Evolutionary conservation across 2,888 invertebrate species (phyloP), one percentile per base, ranked within the genome.

Genomic region (Cheiracanthium punctorium): DNA sequence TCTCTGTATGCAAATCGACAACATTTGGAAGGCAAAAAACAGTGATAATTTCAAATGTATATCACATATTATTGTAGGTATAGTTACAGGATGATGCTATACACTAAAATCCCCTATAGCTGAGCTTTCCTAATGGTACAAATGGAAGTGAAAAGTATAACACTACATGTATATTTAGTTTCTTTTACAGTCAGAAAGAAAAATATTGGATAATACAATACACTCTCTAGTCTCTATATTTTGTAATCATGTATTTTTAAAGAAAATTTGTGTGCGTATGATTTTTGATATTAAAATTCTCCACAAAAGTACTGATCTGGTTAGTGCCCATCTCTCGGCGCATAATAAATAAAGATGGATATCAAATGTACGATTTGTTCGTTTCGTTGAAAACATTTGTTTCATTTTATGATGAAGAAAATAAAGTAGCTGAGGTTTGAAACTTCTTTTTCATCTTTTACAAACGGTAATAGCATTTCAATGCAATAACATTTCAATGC

Each of bases 261-360:
- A 33, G 8, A 64, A 74, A 37, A 58, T 70, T 33, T 52, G 75
- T 75, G 70, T 29, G 70, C 48, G 33, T 30, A 67, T 82, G 70
- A 48, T 52, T n/a, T n/a, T n/a, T 76, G 70, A 82, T 76, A 76
- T 82, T 82, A 82, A 82, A 82, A 82, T 71, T 76, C 64, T 71
- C 76, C 64, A 71, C 76, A 64, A 82, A 79, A 29, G 30, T 33
- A 43, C 20, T 67, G 4, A 1, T n/a, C 32, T n/a, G 20, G 2
- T 12, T 17, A 30, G 10, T 2, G 14, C 4, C 30, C 32, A 67
- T 4, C 67, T 32, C 14, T 29, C 12, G 14, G 32, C 17, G 37
- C 4, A 10, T 37, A 37, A 37, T 7, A n/a, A n/a, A n/a, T n/a
- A n/a, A n/a, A n/a, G n/a, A n/a, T n/a, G n/a, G n/a, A n/a, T n/a